Evolutionary conservation across 2,888 invertebrate genomes (phyloP), one percentile per base, ranked within the genome.

Genomic region (Cosmorhoe ocellata): DNA sequence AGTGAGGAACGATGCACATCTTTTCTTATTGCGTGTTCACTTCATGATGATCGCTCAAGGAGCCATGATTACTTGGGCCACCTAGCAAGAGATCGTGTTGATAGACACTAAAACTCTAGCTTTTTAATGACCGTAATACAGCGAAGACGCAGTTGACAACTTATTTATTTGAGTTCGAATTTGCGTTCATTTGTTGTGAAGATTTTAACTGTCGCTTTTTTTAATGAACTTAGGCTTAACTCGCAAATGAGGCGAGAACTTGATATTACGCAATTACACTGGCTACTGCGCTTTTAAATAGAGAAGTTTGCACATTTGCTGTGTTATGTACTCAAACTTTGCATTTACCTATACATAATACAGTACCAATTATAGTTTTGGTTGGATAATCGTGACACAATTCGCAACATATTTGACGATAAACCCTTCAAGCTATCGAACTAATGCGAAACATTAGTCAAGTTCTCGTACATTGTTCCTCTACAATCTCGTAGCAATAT

Each of bases 1-100:
- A 79, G 77, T 83, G 79, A 84, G 67, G 74, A 71, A 78, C 74
- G 74, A 65, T 66, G 71, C 74, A 66, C 76, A 69, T 79, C 76
- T 69, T 71, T 74, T 67, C 68, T 68, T 79, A 71, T 72, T 74
- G 70, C 62, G 58, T 64, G 70, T 66, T 67, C 62, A 64, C 66
- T 70, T 70, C 48, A 62, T 58, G 66, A 56, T 39, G 59, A 63
- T 57, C 67, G 49, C 62, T 46, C 45, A 33, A 27, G 30, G 53
- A 18, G 36, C 27, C 31, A 31, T 44, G 47, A 48, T 52, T 34
- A 36, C 43, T 33, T 12, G 26, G 52, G 52, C 52, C 52, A 52
- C 52, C 52, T 36, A 48, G 47, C 42, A 46, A 48, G 47, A 43
- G 39, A 48, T 48, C 13, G 26, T 32, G 30, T 26, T 43, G 43